Percentiles rank a stretch among this genome's conserved stretches.
Evolutionary conservation across 1,140 invertebrate genomes (phyloP).

Genomic region (Galleria mellonella): DNA sequence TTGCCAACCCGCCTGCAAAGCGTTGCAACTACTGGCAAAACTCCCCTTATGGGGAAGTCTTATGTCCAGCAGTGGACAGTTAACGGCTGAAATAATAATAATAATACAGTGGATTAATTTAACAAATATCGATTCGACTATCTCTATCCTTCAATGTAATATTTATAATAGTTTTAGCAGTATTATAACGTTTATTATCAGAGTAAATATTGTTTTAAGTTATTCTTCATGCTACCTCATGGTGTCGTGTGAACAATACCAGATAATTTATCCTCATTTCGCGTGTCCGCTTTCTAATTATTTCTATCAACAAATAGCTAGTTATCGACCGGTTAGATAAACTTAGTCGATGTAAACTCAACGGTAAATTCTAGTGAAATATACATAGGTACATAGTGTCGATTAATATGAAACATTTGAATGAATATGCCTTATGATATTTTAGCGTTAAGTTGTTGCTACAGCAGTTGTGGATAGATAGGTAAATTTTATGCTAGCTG

Average conservation of each 20-base stretch:
- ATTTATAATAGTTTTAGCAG: constrained; percentile 51
- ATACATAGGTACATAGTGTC: constrained; percentile 16
- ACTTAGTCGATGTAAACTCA: constrained; percentile 10
- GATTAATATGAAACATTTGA: constrained; percentile 14
- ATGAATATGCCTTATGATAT: constrained; percentile 25
- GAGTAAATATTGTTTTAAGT: constrained; percentile 28
- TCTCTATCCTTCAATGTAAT: constrained; percentile 1
- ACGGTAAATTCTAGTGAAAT: constrained; percentile 17
- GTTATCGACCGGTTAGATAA: constrained; percentile 2
- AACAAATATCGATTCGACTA: too few relatives aligned
- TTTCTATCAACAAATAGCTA: background rate
- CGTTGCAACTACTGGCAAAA: too few relatives aligned
- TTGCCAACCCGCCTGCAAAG: too few relatives aligned
- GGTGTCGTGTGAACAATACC: constrained; percentile 35
- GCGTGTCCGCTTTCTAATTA: background rate
- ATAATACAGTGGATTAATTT: too few relatives aligned
- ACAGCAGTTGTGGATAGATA: constrained; percentile 3
- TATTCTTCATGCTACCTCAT: constrained; percentile 57
- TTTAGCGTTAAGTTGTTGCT: constrained; percentile 23
- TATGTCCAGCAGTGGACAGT: too few relatives aligned
- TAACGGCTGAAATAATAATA: too few relatives aligned
- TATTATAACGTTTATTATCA: constrained; percentile 20
- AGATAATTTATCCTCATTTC: constrained; percentile 5
- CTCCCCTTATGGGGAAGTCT: too few relatives aligned
- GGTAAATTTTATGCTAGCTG: constrained; percentile 1